Base-by-base conservation (phyloP, 2,113 vertebrate genomes). In the Pluvianellus socialis region DNA sequence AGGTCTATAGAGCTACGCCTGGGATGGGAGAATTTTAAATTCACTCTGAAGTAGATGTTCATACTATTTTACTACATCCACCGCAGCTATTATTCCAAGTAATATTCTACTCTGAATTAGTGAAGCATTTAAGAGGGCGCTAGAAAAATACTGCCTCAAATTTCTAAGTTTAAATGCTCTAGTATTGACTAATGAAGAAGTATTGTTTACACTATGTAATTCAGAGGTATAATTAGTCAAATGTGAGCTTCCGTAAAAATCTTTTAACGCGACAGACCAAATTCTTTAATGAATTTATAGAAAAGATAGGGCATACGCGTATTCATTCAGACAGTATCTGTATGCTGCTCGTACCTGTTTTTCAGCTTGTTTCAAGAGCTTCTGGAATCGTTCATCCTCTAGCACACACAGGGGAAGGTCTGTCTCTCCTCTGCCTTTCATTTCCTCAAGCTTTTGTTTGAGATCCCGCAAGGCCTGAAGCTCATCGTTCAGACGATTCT, bases 401-500 rank as follows among this genome's bases (percentile, higher is more conserved):
- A 98, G 95, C 90, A 99, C 94, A 19, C 95, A 97, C 1, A 82
- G 76, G 3, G 98, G 98, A 55, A 99, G 98, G 38, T 98, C 97
- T 3, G 98, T 98, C 96, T 98, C 97, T 27, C 98, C 98, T 74
- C 97, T 98, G 0, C 97, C 96, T 96, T 98, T 99, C 97, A 98
- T 95, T 15, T 98, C 98, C 93, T 99, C 99, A 11, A 99, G 97
- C 71, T 97, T 98, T 44, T 97, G 97, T 88, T 98, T 96, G 9
- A 99, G 95, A 90, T 97, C 98, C 85, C 98, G 26, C 76, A 99
- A 94, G 40, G 97, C 98, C 97, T 97, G 98, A 15, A 99, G 98
- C 93, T 99, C 99, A 7, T 99, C 98, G 1, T 98, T 98, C 80
- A 99, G 98, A 7, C 98, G 98, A 6, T 86, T 98, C 96, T 99